Base-by-base conservation (phyloP, 2,888 invertebrate genomes). In the Zele albiditarsus region DNA sequence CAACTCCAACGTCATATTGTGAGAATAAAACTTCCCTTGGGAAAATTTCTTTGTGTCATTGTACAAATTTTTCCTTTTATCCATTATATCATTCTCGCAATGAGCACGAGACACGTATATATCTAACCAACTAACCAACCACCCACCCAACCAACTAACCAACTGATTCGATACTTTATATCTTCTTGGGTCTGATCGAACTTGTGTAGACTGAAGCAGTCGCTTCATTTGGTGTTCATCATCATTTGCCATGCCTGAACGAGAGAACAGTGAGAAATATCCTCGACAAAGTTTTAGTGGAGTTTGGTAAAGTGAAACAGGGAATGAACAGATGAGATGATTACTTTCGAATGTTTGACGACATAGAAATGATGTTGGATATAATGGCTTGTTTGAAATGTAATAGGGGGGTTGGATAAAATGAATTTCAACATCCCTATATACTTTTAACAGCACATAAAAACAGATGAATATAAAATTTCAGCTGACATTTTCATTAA, bases 101-200 rank as follows among this genome's bases (percentile, higher is more conserved):
- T 65, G 31, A 38, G n/a, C 6, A 53, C 31, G 8, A 27, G 49
- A 16, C 14, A 38, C 53, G 65, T 49, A 33, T 38, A 28, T 70
- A 16, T 66, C 58, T n/a, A 46, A 71, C 42, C 53, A n/a, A 33
- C 20, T n/a, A 46, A 25, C n/a, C n/a, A 46, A 46, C 66, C 25
- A 42, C 66, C 38, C 49, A 42, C 66, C 38, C 49, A n/a, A 49
- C 27, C 25, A 46, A 12, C 58, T 23, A 46, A 71, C 42, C 53
- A n/a, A 33, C 23, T n/a, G 28, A 25, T 46, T 38, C 66, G 27
- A 60, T 67, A 49, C 42, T 65, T 70, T 74, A 25, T 38, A 70
- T 70, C 63, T 70, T n/a, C 28, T 23, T 10, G 16, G 27, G 27
- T 31, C 33, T 71, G 67, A 71, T 71, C 62, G 71, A 75, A 75